These are phyloP conservation scores for Apostichopus parvimensis DNA, from an alignment of 35 echinoderm and acorn worm genomes.

Conservation along the genomic window DNA sequence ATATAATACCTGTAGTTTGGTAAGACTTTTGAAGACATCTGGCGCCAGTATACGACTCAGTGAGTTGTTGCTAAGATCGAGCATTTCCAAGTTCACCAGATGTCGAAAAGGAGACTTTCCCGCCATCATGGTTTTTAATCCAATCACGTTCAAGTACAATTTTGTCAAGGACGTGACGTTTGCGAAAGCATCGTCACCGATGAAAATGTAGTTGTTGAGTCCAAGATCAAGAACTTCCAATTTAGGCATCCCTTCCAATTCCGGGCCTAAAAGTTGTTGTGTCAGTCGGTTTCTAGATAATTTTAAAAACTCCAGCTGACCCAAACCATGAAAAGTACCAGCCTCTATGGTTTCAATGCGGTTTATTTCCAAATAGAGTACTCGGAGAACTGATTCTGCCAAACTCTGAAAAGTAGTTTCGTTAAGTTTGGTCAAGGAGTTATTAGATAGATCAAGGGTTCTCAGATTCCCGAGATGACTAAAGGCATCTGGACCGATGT, in stretches of 20 bases:
- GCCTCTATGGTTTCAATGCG: slow-evolving; percentile 43
- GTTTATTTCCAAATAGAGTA: slow-evolving; percentile 66
- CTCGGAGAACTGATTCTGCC: slow-evolving; percentile 20
- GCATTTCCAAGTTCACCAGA: slow-evolving; percentile 31
- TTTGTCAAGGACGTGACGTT: slow-evolving; percentile 42
- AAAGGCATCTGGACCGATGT: slow-evolving; percentile 49
- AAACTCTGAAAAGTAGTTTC: slow-evolving; percentile 56
- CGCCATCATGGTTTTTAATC: slow-evolving; percentile 42
- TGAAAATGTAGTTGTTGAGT: slow-evolving; percentile 34
- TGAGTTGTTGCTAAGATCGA: slow-evolving; percentile 93
- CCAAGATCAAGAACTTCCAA: slow-evolving; percentile 72
- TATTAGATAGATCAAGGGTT: slow-evolving; percentile 60
- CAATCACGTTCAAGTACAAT: slow-evolving; percentile 66
- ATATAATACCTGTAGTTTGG: slow-evolving; percentile 65
- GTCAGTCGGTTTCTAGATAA: slow-evolving; percentile 73
- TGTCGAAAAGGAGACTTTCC: slow-evolving; percentile 68
- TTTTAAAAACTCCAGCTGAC: slow-evolving; percentile 59
- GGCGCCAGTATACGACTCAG: slow-evolving; percentile 42
- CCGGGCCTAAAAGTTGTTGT: slow-evolving; percentile 56
- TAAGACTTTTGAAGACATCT: slow-evolving; percentile 59
- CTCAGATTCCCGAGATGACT: not conserved
- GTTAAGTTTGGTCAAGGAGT: slow-evolving; percentile 56
- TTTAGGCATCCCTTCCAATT: slow-evolving; percentile 68
- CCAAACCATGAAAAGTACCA: slow-evolving; percentile 57
- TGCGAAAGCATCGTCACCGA: slow-evolving; percentile 61